phyloP scores from a whole-genome alignment of 2,888 invertebrate species.

The Leptopilina drosophilae region DNA sequence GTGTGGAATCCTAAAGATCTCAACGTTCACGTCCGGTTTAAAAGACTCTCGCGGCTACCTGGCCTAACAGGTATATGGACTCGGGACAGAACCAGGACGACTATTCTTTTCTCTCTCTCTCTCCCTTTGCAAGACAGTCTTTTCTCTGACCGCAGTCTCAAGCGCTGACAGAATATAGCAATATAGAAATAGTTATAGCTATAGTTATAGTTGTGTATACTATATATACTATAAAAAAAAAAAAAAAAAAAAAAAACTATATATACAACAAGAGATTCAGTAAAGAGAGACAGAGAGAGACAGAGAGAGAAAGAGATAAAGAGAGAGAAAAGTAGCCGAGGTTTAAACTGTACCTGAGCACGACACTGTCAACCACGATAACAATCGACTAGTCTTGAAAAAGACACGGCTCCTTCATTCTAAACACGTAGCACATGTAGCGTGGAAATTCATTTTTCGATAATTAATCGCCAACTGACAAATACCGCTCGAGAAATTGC shows the following conservation, averaged over 20 bases:
- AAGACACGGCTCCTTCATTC: constrained; percentile 23
- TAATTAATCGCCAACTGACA: constrained; percentile 19
- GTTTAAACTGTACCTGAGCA: constrained; percentile 30
- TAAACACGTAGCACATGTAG: constrained; percentile 6
- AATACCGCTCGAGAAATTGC: background rate
- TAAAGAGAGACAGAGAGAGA: no score
- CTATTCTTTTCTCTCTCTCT: no score
- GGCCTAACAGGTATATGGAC: constrained; percentile 30
- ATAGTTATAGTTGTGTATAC: background rate
- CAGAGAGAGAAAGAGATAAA: background rate
- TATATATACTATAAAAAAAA: no score
- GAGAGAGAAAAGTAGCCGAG: constrained; percentile 9
- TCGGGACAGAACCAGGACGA: constrained; percentile 3
- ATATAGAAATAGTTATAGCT: constrained; percentile 28
- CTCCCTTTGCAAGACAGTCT: background rate
- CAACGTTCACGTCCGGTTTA: constrained; percentile 34
- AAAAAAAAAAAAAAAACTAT: no score
- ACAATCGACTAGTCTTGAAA: constrained; percentile 23
- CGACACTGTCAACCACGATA: constrained; percentile 37
- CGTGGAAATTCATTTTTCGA: constrained; percentile 33
- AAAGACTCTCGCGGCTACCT: constrained; percentile 32
- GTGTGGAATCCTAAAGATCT: constrained; percentile 22
- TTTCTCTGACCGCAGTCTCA: background rate
- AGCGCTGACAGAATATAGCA: constrained; percentile 4
- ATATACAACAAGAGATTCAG: background rate